Conservation (phyloP, 2,797 vertebrate genomes). For the Eulemur rubriventer region DNA sequence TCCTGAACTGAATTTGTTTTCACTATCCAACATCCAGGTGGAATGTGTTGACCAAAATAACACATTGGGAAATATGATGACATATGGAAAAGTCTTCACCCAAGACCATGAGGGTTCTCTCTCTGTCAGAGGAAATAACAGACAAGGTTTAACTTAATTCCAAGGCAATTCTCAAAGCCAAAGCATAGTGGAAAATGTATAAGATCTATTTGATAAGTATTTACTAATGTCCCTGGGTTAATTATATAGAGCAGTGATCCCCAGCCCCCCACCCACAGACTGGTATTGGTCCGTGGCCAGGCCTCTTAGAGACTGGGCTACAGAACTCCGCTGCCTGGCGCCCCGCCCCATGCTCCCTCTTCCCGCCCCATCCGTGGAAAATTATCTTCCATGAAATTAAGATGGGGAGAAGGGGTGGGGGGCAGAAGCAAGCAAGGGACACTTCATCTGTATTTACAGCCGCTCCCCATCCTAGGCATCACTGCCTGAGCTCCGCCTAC, state of each 20-base stretch:
- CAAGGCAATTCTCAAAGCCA: not conserved
- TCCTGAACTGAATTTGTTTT: slow-evolving; percentile 5
- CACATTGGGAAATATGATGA: not conserved
- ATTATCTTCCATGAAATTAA: too few species aligned
- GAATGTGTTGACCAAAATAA: slow-evolving; percentile 37
- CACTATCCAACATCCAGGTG: not conserved
- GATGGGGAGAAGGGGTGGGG: too few species aligned
- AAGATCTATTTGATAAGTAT: not conserved
- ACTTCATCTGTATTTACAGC: too few species aligned
- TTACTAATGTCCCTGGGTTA: not conserved
- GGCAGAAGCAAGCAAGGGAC: too few species aligned
- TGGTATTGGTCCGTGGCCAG: too few species aligned
- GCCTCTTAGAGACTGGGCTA: too few species aligned
- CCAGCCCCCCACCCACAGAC: too few species aligned
- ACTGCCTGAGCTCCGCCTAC: too few species aligned
- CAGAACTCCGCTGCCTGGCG: rapidly evolving
- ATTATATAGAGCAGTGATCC: not conserved
- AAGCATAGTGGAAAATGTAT: not conserved
- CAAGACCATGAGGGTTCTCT: not conserved
- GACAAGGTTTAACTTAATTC: not conserved
- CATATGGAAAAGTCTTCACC: not conserved
- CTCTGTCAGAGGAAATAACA: not conserved
- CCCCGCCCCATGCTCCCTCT: too few species aligned
- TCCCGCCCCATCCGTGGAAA: too few species aligned
- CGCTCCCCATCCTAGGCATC: too few species aligned